phyloP scores from a whole-genome alignment of 2,888 invertebrate genomes.

The Cantharis rustica region DNA sequence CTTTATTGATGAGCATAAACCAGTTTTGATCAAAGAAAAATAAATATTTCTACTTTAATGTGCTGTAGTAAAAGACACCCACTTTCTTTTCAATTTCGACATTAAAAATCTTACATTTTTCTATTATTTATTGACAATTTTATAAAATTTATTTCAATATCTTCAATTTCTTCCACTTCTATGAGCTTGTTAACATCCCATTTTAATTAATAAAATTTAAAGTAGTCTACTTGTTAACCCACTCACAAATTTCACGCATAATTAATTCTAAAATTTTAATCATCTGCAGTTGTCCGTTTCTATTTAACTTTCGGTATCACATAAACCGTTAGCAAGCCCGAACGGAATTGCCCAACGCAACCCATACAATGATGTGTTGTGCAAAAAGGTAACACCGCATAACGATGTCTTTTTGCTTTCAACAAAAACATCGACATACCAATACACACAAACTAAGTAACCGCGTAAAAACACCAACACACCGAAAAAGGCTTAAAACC shows the following conservation, averaged over 20 bases:
- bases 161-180: background rate
- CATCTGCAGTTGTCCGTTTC: background rate
- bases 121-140: background rate
- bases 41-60: background rate
- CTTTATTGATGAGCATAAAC: slow-evolving; percentile 2
- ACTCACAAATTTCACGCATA: background rate
- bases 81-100: background rate
- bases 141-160: background rate
- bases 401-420: background rate
- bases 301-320: background rate
- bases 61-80: background rate
- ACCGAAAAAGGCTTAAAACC: slow-evolving; percentile 38
- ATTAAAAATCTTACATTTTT: background rate
- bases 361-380: background rate
- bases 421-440: background rate
- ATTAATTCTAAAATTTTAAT: background rate
- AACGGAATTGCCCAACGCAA: background rate
- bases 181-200: background rate
- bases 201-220: background rate
- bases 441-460: background rate
- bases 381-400: background rate
- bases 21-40: slow-evolving; percentile 1
- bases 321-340: background rate
- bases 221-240: background rate
- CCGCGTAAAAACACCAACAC: slow-evolving; percentile 12